phyloP scores from a whole-genome alignment of 1,140 invertebrate species.

The Probaryconus sp. region DNA sequence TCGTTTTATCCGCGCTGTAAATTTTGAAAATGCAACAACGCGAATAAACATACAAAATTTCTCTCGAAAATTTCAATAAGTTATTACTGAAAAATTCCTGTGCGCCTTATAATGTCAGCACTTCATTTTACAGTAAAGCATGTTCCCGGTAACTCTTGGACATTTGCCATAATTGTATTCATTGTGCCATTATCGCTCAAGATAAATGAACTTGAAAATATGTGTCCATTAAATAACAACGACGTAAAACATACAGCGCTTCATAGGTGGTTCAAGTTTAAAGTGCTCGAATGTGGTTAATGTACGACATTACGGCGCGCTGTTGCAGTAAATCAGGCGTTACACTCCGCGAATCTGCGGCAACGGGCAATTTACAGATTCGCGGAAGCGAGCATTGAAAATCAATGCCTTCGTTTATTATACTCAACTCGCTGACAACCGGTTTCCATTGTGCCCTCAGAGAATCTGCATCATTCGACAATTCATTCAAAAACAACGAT shows the following conservation, averaged over 20 bases:
- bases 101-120: too few relatives aligned
- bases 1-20: too few relatives aligned
- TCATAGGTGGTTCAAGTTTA: conserved; percentile 29
- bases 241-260: conserved; percentile 21
- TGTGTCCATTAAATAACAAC: conserved; percentile 36
- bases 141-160: too few relatives aligned
- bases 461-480: conserved; percentile 35
- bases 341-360: conserved; percentile 24
- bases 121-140: too few relatives aligned
- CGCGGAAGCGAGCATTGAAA: conserved; percentile 54
- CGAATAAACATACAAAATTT: conserved; percentile 9
- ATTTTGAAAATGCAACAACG: too few relatives aligned
- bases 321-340: conserved; percentile 36
- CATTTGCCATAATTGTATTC: conserved; percentile 26
- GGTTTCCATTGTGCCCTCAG: conserved; percentile 41
- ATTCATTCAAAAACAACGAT: too few relatives aligned
- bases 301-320: conserved; percentile 24
- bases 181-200: conserved; percentile 19
- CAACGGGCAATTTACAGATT: conserved; percentile 58
- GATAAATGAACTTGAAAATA: too few relatives aligned
- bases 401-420: conserved; percentile 58
- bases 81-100: background rate
- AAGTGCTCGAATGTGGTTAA: conserved; percentile 27
- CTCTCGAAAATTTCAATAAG: background rate
- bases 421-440: conserved; percentile 28